These are phyloP conservation scores for Otocyon megalotis DNA, from an alignment of 2,113 vertebrate species.

Conservation along the genomic window DNA sequence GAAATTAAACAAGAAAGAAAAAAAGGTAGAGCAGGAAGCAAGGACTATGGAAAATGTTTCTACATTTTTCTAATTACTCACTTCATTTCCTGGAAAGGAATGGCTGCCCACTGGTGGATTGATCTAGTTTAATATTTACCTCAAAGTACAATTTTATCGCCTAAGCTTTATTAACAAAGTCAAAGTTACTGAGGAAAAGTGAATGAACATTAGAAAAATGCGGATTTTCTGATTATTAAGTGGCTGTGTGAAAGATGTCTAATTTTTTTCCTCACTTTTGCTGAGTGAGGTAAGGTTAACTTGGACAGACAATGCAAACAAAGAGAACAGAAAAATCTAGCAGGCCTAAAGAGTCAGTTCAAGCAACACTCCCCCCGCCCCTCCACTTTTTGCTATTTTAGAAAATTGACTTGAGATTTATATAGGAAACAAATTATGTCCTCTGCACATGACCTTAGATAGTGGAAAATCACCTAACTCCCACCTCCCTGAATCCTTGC, in stretches of 20 bases:
- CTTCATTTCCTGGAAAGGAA: constrained; percentile 86
- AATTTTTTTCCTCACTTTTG: constrained; percentile 39
- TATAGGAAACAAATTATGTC: constrained; percentile 43
- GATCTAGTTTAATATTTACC: constrained; percentile 65
- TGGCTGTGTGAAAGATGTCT: background rate
- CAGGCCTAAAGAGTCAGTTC: background rate
- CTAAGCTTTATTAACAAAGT: constrained; percentile 44
- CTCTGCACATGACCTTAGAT: constrained; percentile 5
- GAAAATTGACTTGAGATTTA: constrained; percentile 39
- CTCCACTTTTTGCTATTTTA: background rate
- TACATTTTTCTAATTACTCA: constrained; percentile 81
- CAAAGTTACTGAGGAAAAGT: constrained; percentile 4
- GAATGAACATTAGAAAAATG: constrained; percentile 20
- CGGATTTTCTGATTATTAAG: background rate
- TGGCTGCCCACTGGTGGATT: constrained; percentile 53
- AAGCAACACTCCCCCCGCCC: background rate
- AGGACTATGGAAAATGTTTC: constrained; percentile 21
- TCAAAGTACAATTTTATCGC: constrained; percentile 41
- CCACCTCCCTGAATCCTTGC: constrained; percentile 35
- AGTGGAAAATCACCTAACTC: background rate
- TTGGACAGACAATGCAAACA: background rate
- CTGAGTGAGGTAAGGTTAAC: background rate
- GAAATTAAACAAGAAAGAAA: constrained; percentile 64
- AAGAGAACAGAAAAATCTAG: constrained; percentile 19
- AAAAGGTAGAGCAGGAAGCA: constrained; percentile 15